These are phyloP conservation scores for Macrophya annulata DNA, from an alignment of 2,888 invertebrate species.

Conservation along the genomic window DNA sequence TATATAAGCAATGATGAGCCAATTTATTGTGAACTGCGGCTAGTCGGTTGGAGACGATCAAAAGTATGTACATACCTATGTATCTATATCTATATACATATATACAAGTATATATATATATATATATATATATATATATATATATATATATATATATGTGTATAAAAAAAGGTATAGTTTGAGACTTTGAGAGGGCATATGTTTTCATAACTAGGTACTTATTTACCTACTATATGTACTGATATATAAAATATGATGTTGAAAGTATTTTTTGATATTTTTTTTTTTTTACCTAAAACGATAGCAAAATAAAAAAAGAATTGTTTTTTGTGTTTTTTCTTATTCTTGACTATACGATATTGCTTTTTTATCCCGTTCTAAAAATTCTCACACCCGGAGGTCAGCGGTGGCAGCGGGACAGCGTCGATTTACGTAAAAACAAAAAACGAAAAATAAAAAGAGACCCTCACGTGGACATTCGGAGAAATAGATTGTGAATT, in stretches of 20 bases:
- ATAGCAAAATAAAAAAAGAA: too few species aligned
- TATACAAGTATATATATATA: neutral
- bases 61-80: too few species aligned
- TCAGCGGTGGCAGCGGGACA: too few species aligned
- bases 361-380: too few species aligned
- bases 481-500: conserved; percentile 4
- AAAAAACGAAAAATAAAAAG: too few species aligned
- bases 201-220: neutral
- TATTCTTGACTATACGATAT: too few species aligned
- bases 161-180: conserved; percentile 1
- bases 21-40: conserved; percentile 28
- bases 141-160: neutral
- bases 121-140: neutral
- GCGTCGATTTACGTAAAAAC: neutral
- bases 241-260: neutral
- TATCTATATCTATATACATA: neutral
- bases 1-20: conserved; percentile 38
- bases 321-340: neutral
- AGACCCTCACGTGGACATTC: neutral
- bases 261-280: neutral
- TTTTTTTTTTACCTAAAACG: neutral
- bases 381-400: too few species aligned
- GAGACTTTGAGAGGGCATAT: neutral
- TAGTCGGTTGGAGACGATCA: neutral
- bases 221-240: neutral